phyloP scores from a whole-genome alignment of 2,888 invertebrate genomes.

The Orthonevra nobilis region DNA sequence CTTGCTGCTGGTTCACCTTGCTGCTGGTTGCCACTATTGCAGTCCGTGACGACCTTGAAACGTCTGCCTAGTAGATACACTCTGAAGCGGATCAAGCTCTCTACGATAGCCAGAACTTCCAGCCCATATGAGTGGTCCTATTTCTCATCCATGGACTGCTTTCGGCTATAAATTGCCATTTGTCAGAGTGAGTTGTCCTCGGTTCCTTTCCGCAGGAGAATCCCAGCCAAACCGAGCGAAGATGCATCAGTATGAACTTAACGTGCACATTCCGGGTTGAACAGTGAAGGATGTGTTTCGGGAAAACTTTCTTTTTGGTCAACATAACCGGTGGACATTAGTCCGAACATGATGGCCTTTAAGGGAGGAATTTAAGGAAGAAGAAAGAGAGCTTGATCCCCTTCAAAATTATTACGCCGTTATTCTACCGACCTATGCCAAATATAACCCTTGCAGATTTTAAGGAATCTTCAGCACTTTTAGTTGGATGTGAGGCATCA shows the following conservation, averaged over 20 bases:
- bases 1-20: slow-evolving; percentile 17
- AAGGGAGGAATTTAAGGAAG: too few species aligned
- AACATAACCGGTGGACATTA: too few species aligned
- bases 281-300: not conserved
- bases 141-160: slow-evolving; percentile 24
- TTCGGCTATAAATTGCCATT: slow-evolving; percentile 45
- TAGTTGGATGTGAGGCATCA: not conserved
- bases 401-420: not conserved
- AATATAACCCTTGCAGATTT: not conserved
- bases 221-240: slow-evolving; percentile 26
- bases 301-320: too few species aligned
- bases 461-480: not conserved
- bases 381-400: not conserved
- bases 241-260: slow-evolving; percentile 45
- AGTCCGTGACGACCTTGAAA: slow-evolving; percentile 33
- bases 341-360: too few species aligned
- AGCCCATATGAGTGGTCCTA: slow-evolving; percentile 42
- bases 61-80: slow-evolving; percentile 35
- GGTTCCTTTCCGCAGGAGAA: slow-evolving; percentile 7
- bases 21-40: too few species aligned
- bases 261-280: slow-evolving; percentile 9
- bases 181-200: slow-evolving; percentile 6
- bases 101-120: slow-evolving; percentile 34
- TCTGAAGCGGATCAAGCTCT: slow-evolving; percentile 29
- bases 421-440: not conserved